These are phyloP conservation scores for Drosophila tropicalis DNA, from an alignment of 1,140 invertebrate species.

Conservation along the genomic window DNA sequence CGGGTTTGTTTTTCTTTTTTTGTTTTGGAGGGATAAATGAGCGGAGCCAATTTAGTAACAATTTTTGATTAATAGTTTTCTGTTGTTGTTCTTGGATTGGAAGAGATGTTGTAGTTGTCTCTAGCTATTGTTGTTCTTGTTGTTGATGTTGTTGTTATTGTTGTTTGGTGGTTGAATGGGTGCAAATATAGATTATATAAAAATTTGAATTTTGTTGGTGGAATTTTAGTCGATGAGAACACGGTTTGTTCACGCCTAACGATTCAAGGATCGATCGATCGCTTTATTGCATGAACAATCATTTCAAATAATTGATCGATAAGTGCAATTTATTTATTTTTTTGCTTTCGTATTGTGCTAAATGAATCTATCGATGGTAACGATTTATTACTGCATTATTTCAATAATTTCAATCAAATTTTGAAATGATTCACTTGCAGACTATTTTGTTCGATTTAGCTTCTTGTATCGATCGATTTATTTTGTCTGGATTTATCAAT, in stretches of 20 bases:
- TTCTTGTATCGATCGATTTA: slow-evolving; percentile 6
- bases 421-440: neutral
- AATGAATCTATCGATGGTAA: neutral
- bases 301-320: neutral
- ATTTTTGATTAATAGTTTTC: slow-evolving; percentile 41
- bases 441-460: slow-evolving; percentile 1
- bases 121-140: slow-evolving; percentile 40
- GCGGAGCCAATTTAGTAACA: slow-evolving; percentile 14
- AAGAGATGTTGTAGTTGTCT: slow-evolving; percentile 16
- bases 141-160: slow-evolving; percentile 36
- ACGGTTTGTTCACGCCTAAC: slow-evolving; percentile 16
- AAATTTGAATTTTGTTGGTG: slow-evolving; percentile 14
- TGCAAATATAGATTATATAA: slow-evolving; percentile 15
- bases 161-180: slow-evolving; percentile 27
- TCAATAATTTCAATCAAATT: slow-evolving; percentile 9
- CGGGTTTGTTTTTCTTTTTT: too few relatives aligned
- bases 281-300: neutral
- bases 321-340: neutral
- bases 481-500: slow-evolving; percentile 5
- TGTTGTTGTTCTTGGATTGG: slow-evolving; percentile 31
- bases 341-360: neutral
- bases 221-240: slow-evolving; percentile 26
- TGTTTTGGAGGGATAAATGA: neutral
- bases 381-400: slow-evolving; percentile 4
- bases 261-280: neutral